Conservation (phyloP, 2,888 invertebrate genomes). For the Eilema griseolum region DNA sequence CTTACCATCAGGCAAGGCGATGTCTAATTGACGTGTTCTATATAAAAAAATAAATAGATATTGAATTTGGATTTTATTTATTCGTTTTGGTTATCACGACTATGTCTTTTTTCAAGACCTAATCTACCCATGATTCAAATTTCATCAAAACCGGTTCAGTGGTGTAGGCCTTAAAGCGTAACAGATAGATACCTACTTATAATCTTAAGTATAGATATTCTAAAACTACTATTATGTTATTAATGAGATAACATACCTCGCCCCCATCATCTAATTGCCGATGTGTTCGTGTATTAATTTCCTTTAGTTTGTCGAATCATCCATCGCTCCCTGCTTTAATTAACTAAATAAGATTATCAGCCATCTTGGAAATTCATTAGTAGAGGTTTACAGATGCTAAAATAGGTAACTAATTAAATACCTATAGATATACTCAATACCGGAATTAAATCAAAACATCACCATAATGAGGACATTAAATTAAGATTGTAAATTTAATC, state of each 20-base stretch:
- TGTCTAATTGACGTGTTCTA: too few relatives aligned
- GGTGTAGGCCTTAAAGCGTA: too few relatives aligned
- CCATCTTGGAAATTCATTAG: constrained; percentile 48
- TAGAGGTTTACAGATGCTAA: constrained; percentile 34
- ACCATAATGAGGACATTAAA: too few relatives aligned
- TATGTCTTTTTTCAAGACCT: too few relatives aligned
- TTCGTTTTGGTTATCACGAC: too few relatives aligned
- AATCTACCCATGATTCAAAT: too few relatives aligned
- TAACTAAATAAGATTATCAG: constrained; percentile 44
- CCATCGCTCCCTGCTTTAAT: constrained; percentile 37
- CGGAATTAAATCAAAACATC: too few relatives aligned
- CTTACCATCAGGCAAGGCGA: too few relatives aligned
- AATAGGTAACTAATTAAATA: constrained; percentile 41
- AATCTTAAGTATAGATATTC: not conserved
- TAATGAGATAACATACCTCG: not conserved
- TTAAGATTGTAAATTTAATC: too few relatives aligned
- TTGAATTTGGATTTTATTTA: too few relatives aligned
- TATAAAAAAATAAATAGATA: too few relatives aligned
- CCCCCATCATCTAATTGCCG: constrained; percentile 27
- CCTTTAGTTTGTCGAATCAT: constrained; percentile 35
- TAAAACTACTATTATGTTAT: not conserved
- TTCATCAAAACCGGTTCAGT: too few relatives aligned
- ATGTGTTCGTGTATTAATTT: constrained; percentile 36
- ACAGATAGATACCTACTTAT: not conserved
- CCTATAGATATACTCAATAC: constrained; percentile 18